Evolutionary conservation across 2,888 invertebrate genomes (phyloP), one percentile per base, ranked within the genome.

Genomic region (Andrena minutula): DNA sequence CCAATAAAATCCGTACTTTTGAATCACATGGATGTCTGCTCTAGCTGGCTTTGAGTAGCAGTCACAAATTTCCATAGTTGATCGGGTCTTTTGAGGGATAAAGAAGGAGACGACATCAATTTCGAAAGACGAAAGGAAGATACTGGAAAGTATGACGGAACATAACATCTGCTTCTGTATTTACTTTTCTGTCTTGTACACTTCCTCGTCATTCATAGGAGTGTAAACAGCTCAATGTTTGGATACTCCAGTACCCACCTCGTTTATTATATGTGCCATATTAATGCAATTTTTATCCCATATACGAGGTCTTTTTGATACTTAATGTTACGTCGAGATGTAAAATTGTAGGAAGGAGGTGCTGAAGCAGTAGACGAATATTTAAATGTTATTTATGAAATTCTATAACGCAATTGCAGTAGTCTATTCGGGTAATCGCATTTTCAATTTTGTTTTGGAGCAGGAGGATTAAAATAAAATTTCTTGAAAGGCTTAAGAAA

Each of bases 21-120:
- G 51, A 88, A 88, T 88, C 81, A 76, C 78, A 85, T 69, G 79
- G 70, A 82, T 80, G 82, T 69, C 69, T 78, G 84, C 77, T 81
- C 65, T 71, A 65, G 74, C 80, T 78, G 74, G 72, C 73, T 70
- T 84, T 74, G 80, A 89, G 86, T 82, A 84, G 79, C 79, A 83
- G 84, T 88, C 84, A 87, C 83, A 83, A 87, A 88, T 89, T 89
- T 88, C 83, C 83, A 83, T 87, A 84, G 73, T 41, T 77, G 79
- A 71, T 85, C 87, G 85, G 49, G 47, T 53, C 83, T 83, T 88
- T 87, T 86, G 89, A 87, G 51, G 80, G 87, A 86, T 82, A 81
- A 75, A 79, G 78, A 75, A 75, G 66, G 77, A 79, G 81, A 83
- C 47, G 79, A 58, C 70, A 49, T 71, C 69, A 68, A 47, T 56